Conservation (phyloP, 2,888 invertebrate species). For the Taphrorychus bicolor region DNA sequence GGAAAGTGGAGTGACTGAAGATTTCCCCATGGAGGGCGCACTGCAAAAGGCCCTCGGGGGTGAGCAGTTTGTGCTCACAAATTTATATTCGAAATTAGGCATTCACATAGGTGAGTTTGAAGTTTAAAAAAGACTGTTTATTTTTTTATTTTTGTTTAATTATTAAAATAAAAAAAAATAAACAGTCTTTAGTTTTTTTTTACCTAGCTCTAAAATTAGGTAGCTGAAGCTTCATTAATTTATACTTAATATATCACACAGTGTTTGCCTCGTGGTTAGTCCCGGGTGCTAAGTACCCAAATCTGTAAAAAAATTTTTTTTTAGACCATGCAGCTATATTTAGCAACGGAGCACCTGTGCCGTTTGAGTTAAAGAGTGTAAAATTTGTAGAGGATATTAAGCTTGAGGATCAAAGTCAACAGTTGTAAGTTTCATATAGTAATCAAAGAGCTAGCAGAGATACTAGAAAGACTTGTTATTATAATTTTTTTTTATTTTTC, state of each 20-base stretch:
- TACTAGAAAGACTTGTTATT: no score
- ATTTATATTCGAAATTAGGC: constrained; percentile 62
- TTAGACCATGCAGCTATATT: constrained; percentile 64
- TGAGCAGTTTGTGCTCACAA: constrained; percentile 62
- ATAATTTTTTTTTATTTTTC: no score
- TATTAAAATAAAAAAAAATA: no score
- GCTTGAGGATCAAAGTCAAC: constrained; percentile 57
- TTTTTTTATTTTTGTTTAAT: no score
- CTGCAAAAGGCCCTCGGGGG: constrained; percentile 67
- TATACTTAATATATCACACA: no score
- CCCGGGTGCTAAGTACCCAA: no score
- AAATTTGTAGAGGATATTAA: constrained; percentile 58
- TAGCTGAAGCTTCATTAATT: not conserved
- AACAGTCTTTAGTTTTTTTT: no score
- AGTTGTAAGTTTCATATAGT: constrained; percentile 59
- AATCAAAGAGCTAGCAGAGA: no score
- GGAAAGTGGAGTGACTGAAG: constrained; percentile 54
- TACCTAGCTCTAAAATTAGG: no score
- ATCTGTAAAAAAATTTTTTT: constrained; percentile 41
- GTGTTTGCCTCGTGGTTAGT: not conserved
- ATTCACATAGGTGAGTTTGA: constrained; percentile 52
- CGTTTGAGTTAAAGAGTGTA: constrained; percentile 54
- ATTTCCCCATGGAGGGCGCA: constrained; percentile 60
- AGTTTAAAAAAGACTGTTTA: no score
- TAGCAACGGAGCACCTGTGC: constrained; percentile 63